phyloP scores from a whole-genome alignment of 2,888 invertebrate genomes.

The Chrysina gloriosa region DNA sequence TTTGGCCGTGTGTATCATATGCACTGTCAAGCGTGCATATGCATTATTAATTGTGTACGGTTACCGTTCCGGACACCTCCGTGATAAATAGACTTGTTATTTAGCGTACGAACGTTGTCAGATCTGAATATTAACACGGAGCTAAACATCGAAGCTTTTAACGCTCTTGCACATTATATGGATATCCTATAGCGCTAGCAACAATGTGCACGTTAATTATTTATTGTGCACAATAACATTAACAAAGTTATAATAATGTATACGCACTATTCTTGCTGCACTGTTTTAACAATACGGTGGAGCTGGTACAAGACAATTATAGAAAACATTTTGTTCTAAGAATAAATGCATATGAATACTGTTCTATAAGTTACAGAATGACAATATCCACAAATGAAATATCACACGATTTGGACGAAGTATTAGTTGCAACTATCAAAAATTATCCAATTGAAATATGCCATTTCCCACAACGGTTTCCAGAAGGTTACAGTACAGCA shows the following conservation, averaged over 20 bases:
- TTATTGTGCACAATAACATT: conserved; percentile 22
- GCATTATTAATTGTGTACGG: conserved; percentile 47
- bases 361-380: no score
- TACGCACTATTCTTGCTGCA: background rate
- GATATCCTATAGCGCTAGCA: background rate
- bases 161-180: conserved; percentile 7
- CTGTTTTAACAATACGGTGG: background rate
- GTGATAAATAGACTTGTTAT: conserved; percentile 48
- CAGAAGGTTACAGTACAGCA: no score
- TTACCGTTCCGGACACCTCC: conserved; percentile 44
- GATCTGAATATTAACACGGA: conserved; percentile 35
- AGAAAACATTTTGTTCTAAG: no score
- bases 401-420: no score
- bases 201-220: conserved; percentile 15
- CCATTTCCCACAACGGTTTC: no score
- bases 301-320: no score
- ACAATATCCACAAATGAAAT: no score
- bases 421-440: no score
- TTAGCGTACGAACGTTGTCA: conserved; percentile 35
- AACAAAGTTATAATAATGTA: background rate
- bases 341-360: no score
- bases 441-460: no score
- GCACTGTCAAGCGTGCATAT: conserved; percentile 46
- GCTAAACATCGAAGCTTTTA: conserved; percentile 20
- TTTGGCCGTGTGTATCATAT: conserved; percentile 45